Base-by-base conservation (phyloP, 2,797 vertebrate genomes). In the Acrossocheilus fasciatus region DNA sequence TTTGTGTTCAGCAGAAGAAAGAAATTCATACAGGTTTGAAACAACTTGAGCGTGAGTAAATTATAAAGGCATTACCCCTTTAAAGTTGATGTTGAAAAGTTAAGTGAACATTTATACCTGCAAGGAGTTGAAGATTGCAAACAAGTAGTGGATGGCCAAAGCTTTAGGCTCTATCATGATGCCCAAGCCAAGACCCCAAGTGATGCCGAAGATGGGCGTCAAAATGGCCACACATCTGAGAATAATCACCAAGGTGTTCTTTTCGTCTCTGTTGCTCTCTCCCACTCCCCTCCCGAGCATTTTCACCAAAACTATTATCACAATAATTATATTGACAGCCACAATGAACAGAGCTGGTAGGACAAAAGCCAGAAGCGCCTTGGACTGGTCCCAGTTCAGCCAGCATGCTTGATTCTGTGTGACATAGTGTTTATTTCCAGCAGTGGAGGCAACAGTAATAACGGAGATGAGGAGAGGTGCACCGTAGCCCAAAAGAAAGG, bases 151-250 rank as follows among this genome's bases (percentile, higher is more conserved):
- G 26, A 94, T 75, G 77, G 89, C 93, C 20, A 0, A 1, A 0
- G 91, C 76, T 78, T 0, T 0, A 15, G 89, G 86, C 3, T 17
- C 0, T 0, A 12, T 1, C 86, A 95, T 34, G 43, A 83, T 92
- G 87, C 92, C 94, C 8, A 97, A 78, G 82, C 98, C 98, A 12
- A 99, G 95, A 78, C 95, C 94, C 98, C 98, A 99, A 0, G 98
- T 99, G 75, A 98, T 93, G 62, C 98, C 98, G 79, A 99, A 92
- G 11, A 98, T 90, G 0, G 98, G 97, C 0, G 97, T 98, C 89
- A 99, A 93, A 86, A 98, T 94, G 4, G 95, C 96, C 20, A 99
- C 92, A 59, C 96, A 96, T 92, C 96, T 96, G 57, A 88, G 88
- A 74, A 98, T 96, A 74, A 97, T 96, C 83, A 95, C 54, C 1